These are phyloP conservation scores for Drosophila rellima DNA, from an alignment of 2,888 invertebrate species.

Conservation along the genomic window DNA sequence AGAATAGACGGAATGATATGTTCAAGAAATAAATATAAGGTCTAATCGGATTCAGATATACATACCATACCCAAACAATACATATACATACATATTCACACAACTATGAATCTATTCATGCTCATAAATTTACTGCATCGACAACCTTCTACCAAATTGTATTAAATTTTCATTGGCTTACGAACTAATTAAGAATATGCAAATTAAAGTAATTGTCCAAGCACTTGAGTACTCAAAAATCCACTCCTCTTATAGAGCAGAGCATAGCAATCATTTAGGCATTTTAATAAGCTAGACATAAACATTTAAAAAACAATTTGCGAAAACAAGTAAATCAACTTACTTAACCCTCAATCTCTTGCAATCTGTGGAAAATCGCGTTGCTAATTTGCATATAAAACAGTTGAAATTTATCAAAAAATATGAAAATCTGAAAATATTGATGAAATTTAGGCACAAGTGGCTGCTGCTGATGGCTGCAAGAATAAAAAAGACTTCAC, in stretches of 20 bases:
- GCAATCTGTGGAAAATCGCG: constrained; percentile 72
- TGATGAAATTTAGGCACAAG: constrained; percentile 77
- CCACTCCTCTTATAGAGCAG: background rate
- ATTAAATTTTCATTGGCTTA: constrained; percentile 35
- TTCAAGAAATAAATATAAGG: no score
- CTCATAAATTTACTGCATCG: no score
- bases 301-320: constrained; percentile 76
- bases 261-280: constrained; percentile 73
- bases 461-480: constrained; percentile 27
- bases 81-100: background rate
- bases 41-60: background rate
- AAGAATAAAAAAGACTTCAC: constrained; percentile 32
- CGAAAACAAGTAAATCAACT: constrained; percentile 53
- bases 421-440: constrained; percentile 78
- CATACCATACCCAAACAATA: no score
- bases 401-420: constrained; percentile 79
- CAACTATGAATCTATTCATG: no score
- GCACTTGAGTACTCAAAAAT: constrained; percentile 53
- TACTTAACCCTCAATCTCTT: constrained; percentile 38
- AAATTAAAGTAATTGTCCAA: constrained; percentile 59
- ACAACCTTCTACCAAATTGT: background rate
- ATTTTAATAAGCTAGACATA: constrained; percentile 75
- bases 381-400: constrained; percentile 85
- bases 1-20: background rate
- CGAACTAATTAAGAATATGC: constrained; percentile 63